phyloP scores from a whole-genome alignment of 2,888 invertebrate species.

The Amblyteles armatorius region DNA sequence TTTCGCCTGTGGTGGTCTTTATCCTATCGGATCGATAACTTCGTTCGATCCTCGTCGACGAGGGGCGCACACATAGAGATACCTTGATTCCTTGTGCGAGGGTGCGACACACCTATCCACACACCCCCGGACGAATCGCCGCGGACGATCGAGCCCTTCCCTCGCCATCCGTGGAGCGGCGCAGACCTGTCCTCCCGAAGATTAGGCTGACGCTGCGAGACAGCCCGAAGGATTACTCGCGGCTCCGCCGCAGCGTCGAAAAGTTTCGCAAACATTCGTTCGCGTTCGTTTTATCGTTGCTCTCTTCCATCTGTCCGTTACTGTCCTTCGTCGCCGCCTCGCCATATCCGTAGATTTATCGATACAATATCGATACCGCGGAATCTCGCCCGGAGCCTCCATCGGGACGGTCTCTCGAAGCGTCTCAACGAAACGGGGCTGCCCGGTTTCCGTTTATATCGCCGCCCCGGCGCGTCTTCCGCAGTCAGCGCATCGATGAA shows the following conservation, averaged over 20 bases:
- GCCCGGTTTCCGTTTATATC: background rate
- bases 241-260: slow-evolving; percentile 27
- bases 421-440: background rate
- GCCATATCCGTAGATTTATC: background rate
- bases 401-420: background rate
- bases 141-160: slow-evolving; percentile 41
- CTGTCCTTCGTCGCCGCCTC: background rate
- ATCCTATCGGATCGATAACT: slow-evolving; percentile 78
- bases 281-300: slow-evolving; percentile 23
- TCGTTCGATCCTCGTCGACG: slow-evolving; percentile 73
- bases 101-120: slow-evolving; percentile 44
- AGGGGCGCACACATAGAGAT: slow-evolving; percentile 22
- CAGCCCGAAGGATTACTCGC: slow-evolving; percentile 53
- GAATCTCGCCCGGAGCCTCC: background rate
- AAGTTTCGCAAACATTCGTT: slow-evolving; percentile 31
- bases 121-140: slow-evolving; percentile 38
- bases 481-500: slow-evolving; percentile 14
- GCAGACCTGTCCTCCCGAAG: slow-evolving; percentile 43
- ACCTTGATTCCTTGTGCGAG: slow-evolving; percentile 19
- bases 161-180: slow-evolving; percentile 30
- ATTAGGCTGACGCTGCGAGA: slow-evolving; percentile 60
- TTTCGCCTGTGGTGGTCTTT: slow-evolving; percentile 56
- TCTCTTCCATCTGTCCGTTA: background rate
- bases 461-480: background rate
- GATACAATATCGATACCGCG: background rate